A percentile compares a stretch with the other conserved stretches of the same genome.
phyloP scores from a whole-genome alignment of 2,113 vertebrate genomes.

The Hemibagrus wyckioides region DNA sequence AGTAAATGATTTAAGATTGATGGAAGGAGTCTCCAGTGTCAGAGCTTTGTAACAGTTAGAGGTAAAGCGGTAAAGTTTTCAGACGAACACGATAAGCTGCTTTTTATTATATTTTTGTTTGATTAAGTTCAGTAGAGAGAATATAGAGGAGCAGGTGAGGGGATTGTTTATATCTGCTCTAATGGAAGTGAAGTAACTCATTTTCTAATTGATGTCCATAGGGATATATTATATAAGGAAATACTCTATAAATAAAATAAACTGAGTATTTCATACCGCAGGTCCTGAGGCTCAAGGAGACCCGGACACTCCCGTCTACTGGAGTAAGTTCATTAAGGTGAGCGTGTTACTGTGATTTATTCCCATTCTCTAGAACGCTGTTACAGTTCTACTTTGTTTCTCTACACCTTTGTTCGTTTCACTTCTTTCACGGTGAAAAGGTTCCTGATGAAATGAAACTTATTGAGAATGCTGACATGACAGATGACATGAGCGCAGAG shows the following conservation, averaged over 20 bases:
- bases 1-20: neutral
- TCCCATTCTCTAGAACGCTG: neutral
- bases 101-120: neutral
- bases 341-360: neutral
- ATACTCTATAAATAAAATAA: neutral
- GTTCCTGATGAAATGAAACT: slow-evolving; percentile 45
- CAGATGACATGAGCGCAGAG: neutral
- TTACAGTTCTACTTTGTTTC: neutral
- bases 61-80: neutral
- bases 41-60: neutral
- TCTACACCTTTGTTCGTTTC: slow-evolving; percentile 2
- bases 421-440: slow-evolving; percentile 13
- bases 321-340: slow-evolving; percentile 91
- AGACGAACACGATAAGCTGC: neutral
- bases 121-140: neutral
- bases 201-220: neutral
- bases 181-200: neutral
- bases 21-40: neutral
- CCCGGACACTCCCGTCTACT: slow-evolving; percentile 77
- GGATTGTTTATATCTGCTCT: neutral
- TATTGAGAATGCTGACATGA: neutral
- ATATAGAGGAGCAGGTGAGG: neutral
- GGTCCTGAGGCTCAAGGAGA: slow-evolving; percentile 66
- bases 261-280: slow-evolving; percentile 43
- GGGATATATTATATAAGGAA: neutral